Conservation (phyloP, 1,140 invertebrate species). For the Ostrea denselamellosa region DNA sequence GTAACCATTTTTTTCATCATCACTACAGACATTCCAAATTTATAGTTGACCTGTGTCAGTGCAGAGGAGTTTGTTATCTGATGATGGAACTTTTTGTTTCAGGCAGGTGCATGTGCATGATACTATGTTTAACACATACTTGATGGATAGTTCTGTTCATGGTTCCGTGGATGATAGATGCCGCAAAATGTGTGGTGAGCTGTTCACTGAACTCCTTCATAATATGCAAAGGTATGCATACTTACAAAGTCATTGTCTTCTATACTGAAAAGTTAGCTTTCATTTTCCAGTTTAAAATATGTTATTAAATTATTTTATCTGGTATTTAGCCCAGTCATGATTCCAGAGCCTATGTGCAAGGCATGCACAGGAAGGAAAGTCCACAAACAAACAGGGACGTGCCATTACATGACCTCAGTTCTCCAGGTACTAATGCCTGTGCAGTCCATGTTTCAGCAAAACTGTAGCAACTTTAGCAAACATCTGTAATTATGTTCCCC, state of each 20-base stretch:
- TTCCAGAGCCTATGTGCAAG: neutral
- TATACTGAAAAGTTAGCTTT: neutral
- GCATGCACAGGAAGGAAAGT: neutral
- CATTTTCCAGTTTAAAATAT: neutral
- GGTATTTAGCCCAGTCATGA: no score
- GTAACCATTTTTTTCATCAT: no score
- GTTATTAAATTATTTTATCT: no score
- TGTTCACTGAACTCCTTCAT: neutral
- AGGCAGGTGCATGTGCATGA: neutral
- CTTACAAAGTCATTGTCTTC: neutral
- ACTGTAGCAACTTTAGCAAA: no score
- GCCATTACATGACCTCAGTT: neutral
- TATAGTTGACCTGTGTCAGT: no score
- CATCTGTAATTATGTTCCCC: no score
- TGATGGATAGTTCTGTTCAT: neutral
- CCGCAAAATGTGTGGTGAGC: neutral
- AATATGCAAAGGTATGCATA: neutral
- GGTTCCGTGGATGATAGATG: neutral
- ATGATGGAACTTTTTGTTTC: neutral
- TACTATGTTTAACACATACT: neutral
- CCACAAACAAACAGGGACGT: neutral
- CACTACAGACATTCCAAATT: no score
- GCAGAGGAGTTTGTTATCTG: no score
- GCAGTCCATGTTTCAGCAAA: no score
- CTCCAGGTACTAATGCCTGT: neutral